Evolutionary conservation across 2,888 invertebrate genomes (phyloP).

Genomic region (Pammene aurita): DNA sequence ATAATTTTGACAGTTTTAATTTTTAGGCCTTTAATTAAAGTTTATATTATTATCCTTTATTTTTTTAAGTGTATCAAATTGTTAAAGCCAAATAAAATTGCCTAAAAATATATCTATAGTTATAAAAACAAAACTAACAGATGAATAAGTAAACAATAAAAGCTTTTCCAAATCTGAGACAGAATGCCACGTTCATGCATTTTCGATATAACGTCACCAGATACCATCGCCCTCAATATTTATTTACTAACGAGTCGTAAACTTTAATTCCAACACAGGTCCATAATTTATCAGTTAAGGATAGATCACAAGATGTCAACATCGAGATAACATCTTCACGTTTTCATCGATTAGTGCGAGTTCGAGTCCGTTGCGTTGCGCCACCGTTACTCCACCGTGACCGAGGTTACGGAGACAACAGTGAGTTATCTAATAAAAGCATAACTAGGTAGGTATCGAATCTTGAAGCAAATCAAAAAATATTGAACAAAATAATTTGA

Average conservation of each 20-base stretch:
- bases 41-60: no score
- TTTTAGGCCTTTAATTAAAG: no score
- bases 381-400: slow-evolving; percentile 8
- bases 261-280: background rate
- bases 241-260: no score
- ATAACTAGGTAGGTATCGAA: background rate
- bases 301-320: slow-evolving; percentile 3
- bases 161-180: background rate
- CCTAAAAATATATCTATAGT: no score
- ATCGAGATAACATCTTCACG: slow-evolving; percentile 15
- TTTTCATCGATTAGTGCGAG: slow-evolving; percentile 8
- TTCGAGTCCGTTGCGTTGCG: slow-evolving; percentile 1
- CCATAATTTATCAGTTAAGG: background rate
- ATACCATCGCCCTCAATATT: no score
- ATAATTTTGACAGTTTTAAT: no score
- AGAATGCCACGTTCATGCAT: slow-evolving; percentile 6
- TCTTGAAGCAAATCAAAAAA: no score
- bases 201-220: background rate
- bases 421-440: slow-evolving; percentile 13
- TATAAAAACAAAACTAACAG: no score
- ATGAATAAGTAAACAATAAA: no score
- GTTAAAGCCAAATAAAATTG: no score
- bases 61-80: no score
- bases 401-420: slow-evolving; percentile 8
- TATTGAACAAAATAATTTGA: no score